Percentiles rank a stretch among this genome's conserved stretches.
Evolutionary conservation across 2,888 invertebrate species (phyloP).

Genomic region (Byasa hedistus): DNA sequence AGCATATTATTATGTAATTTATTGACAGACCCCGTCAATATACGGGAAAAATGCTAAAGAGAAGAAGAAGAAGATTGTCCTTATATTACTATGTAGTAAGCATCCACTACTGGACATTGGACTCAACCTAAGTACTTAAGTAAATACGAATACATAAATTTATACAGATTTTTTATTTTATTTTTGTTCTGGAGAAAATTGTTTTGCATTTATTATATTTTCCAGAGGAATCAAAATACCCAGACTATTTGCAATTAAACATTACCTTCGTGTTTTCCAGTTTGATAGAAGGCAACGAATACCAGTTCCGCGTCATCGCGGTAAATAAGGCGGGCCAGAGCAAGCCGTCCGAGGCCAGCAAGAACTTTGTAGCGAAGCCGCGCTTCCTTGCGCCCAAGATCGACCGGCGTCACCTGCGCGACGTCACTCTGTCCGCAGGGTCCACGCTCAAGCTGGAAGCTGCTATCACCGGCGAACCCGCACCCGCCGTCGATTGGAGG

Average conservation of each 20-base stretch:
- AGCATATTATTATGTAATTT: neutral
- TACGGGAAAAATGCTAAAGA: no score
- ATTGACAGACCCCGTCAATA: no score
- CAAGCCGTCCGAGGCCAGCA: conserved; percentile 93
- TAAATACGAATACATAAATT: no score
- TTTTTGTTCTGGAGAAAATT: no score
- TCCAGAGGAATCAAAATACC: neutral
- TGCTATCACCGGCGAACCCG: conserved; percentile 95
- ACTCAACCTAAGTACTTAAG: no score
- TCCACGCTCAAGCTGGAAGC: conserved; percentile 96
- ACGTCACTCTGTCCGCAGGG: conserved; percentile 94
- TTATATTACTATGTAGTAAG: no score
- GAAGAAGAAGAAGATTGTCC: no score
- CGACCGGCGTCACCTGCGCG: conserved; percentile 93
- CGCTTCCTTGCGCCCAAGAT: conserved; percentile 96
- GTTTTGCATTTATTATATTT: no score
- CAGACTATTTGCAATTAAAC: neutral
- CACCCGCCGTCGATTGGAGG: conserved; percentile 95
- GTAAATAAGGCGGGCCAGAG: conserved; percentile 97
- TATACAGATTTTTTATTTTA: no score
- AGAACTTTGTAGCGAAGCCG: conserved; percentile 91
- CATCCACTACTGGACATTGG: no score
- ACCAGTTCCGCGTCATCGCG: conserved; percentile 97
- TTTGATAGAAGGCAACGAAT: conserved; percentile 96
- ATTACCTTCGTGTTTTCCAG: conserved; percentile 42